phyloP scores from a whole-genome alignment of 2,888 invertebrate species.

The Rambutsinella grinnellia region DNA sequence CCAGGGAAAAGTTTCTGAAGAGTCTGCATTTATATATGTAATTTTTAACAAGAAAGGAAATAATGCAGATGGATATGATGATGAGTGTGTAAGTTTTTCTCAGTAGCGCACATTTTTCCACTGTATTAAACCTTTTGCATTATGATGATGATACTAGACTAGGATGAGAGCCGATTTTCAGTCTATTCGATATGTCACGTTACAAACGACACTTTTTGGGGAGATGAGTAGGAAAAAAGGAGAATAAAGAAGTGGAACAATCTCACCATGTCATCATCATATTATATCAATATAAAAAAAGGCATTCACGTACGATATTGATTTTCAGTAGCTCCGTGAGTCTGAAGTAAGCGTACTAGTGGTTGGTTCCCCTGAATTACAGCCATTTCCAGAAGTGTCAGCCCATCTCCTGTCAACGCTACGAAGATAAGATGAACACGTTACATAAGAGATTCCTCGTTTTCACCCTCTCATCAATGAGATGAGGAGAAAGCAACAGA shows the following conservation, averaged over 20 bases:
- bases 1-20: too few species aligned
- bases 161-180: too few species aligned
- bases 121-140: too few species aligned
- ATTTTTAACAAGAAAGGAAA: too few species aligned
- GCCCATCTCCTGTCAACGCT: conserved; percentile 75
- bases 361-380: conserved; percentile 90
- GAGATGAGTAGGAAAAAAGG: neutral
- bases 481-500: too few species aligned
- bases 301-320: conserved; percentile 79
- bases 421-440: conserved; percentile 8
- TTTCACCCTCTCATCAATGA: neutral
- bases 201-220: neutral
- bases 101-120: too few species aligned
- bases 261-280: neutral
- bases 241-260: conserved; percentile 1
- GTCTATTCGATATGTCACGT: neutral
- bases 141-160: neutral
- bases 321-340: conserved; percentile 87
- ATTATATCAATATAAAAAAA: neutral
- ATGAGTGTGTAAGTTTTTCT: too few species aligned
- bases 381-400: conserved; percentile 93
- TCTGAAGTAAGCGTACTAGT: conserved; percentile 90
- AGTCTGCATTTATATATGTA: too few species aligned
- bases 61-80: too few species aligned
- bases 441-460: neutral